A percentile compares a stretch with the other conserved stretches of the same genome.
phyloP scores from a whole-genome alignment of 23 tunicate genomes.

The Halocynthia roretzi region DNA sequence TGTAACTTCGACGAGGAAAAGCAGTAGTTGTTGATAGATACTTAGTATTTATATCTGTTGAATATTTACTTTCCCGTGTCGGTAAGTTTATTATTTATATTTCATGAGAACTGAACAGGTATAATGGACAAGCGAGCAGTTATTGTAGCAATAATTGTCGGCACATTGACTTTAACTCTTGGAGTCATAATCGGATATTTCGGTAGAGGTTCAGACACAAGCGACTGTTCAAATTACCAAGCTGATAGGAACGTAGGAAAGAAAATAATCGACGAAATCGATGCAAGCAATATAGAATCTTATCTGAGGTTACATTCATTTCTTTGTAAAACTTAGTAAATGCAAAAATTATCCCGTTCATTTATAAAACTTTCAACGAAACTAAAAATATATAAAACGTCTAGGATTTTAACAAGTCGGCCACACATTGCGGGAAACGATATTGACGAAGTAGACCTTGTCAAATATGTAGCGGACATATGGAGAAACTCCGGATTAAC shows the following conservation, averaged over 20 bases:
- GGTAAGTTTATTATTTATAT: no score
- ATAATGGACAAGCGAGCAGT: no score
- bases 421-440: constrained; percentile 77
- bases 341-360: no score
- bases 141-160: no score
- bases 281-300: constrained; percentile 12
- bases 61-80: no score
- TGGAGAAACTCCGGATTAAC: constrained; percentile 43
- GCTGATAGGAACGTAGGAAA: constrained; percentile 17
- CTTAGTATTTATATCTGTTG: no score
- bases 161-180: background rate
- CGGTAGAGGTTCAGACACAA: constrained; percentile 1
- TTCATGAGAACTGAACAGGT: no score
- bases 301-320: constrained; percentile 1
- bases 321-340: no score
- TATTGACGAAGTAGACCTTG: constrained; percentile 51
- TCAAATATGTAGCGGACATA: constrained; percentile 28
- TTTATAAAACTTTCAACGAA: no score
- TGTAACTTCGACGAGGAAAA: no score
- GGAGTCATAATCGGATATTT: constrained; percentile 48
- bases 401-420: constrained; percentile 33
- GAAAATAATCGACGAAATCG: constrained; percentile 25
- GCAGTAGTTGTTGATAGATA: no score
- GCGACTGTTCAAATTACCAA: constrained; percentile 3
- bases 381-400: background rate